Percentiles rank a stretch among this genome's conserved stretches.
Evolutionary conservation across 1,140 invertebrate species (phyloP).

Genomic region (Condylostylus longicornis): DNA sequence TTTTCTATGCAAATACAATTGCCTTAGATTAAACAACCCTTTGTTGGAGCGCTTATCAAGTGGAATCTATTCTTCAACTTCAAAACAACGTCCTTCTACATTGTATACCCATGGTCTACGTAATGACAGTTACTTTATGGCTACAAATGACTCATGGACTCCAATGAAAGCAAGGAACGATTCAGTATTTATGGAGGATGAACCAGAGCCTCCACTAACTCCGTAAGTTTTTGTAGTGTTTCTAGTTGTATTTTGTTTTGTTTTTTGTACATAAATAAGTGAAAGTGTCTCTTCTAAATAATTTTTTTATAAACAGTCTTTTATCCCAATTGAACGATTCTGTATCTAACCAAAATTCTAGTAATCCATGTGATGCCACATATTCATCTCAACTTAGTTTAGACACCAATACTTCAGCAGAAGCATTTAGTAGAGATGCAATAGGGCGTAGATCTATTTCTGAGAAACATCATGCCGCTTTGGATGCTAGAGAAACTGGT

Average conservation of each 20-base stretch:
- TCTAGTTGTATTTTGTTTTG: not conserved
- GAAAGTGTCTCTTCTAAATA: not conserved
- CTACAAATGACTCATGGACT: slow-evolving; percentile 38
- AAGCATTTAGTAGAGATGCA: slow-evolving; percentile 72
- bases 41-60: slow-evolving; percentile 72
- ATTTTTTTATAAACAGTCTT: slow-evolving; percentile 10
- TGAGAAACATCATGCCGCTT: slow-evolving; percentile 84
- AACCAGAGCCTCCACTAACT: slow-evolving; percentile 29
- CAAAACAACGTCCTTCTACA: slow-evolving; percentile 5
- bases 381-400: slow-evolving; percentile 65
- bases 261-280: no score
- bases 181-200: slow-evolving; percentile 55
- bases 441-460: slow-evolving; percentile 93
- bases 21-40: slow-evolving; percentile 45
- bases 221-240: slow-evolving; percentile 26
- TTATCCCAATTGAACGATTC: slow-evolving; percentile 23
- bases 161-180: slow-evolving; percentile 23
- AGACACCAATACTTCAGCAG: slow-evolving; percentile 46
- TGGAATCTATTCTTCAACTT: slow-evolving; percentile 36
- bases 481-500: slow-evolving; percentile 87
- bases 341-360: slow-evolving; percentile 14
- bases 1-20: not conserved
- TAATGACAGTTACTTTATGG: slow-evolving; percentile 79
- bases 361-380: slow-evolving; percentile 41
- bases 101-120: slow-evolving; percentile 29